phyloP scores from a whole-genome alignment of 2,888 invertebrate species.

The Conus canariensis region DNA sequence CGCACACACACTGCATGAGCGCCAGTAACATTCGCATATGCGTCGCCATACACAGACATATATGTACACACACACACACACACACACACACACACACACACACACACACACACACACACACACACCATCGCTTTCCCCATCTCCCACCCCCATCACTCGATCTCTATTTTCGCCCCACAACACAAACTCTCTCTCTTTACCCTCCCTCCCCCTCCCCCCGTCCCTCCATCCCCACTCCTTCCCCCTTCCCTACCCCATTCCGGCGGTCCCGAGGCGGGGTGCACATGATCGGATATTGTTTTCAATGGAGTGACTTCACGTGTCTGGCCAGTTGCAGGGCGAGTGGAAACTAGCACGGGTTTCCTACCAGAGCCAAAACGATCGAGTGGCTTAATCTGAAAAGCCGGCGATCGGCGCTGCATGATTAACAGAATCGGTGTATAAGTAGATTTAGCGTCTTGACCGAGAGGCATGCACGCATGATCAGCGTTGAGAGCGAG shows the following conservation, averaged over 20 bases:
- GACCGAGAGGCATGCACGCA: background rate
- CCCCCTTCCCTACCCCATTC: too few relatives aligned
- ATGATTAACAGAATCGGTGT: background rate
- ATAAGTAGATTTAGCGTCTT: background rate
- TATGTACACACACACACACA: background rate
- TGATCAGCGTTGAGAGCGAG: background rate
- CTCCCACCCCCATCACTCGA: too few relatives aligned
- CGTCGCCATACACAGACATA: background rate
- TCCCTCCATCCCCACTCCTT: too few relatives aligned
- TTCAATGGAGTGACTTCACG: too few relatives aligned
- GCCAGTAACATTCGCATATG: too few relatives aligned
- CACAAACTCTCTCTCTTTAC: too few relatives aligned
- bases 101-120: too few relatives aligned
- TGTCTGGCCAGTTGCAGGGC: too few relatives aligned
- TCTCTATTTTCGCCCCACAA: too few relatives aligned
- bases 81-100: background rate
- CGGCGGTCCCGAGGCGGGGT: background rate
- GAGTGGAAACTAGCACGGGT: background rate
- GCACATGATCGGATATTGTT: background rate
- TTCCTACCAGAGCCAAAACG: background rate
- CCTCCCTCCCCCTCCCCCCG: too few relatives aligned
- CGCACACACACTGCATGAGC: constrained; percentile 19
- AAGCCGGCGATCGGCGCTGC: background rate
- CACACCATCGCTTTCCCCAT: too few relatives aligned
- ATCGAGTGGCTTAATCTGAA: constrained; percentile 12